A percentile compares a stretch with the other conserved stretches of the same genome.
These are phyloP conservation scores for Echinarachnius parma DNA, from an alignment of 53 echinoderm and acorn worm genomes.

Conservation along the genomic window DNA sequence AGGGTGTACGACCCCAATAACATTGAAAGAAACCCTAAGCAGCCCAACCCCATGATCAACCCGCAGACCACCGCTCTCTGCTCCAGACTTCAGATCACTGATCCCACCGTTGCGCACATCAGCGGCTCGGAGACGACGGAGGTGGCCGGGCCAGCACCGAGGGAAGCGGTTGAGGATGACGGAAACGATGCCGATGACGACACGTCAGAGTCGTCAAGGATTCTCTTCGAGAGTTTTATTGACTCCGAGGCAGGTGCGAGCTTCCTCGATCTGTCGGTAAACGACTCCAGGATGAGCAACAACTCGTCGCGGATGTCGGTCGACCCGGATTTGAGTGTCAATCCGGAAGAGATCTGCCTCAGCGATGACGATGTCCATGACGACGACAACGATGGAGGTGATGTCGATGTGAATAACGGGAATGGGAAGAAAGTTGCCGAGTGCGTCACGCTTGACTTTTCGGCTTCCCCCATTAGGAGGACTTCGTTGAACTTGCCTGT, in stretches of 20 bases:
- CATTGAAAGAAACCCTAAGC: conserved; percentile 52
- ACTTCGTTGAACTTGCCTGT: conserved; percentile 23
- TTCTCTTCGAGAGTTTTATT: conserved; percentile 40
- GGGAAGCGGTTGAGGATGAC: conserved; percentile 58
- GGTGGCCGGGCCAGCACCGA: conserved; percentile 21
- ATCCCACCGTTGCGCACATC: conserved; percentile 54
- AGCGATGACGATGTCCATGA: conserved; percentile 62
- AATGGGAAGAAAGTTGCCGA: conserved; percentile 19
- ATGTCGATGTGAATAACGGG: neutral
- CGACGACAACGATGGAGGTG: conserved; percentile 30
- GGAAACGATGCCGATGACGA: conserved; percentile 66
- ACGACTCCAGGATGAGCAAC: conserved; percentile 30
- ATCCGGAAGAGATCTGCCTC: conserved; percentile 70
- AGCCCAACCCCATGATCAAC: conserved; percentile 69
- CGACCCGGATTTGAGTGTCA: conserved; percentile 50
- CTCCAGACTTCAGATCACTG: conserved; percentile 64
- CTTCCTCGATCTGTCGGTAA: conserved; percentile 38
- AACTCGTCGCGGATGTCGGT: conserved; percentile 41
- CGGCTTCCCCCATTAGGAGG: conserved; percentile 24
- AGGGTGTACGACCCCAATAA: conserved; percentile 69
- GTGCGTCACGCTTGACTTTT: conserved; percentile 2
- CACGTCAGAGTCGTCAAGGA: conserved; percentile 45
- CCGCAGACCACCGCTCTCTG: conserved; percentile 82
- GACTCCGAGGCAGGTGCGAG: conserved; percentile 41
- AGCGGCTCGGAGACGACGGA: conserved; percentile 36